Base-by-base conservation (phyloP, 1,140 invertebrate genomes). In the Cepaea nemoralis region DNA sequence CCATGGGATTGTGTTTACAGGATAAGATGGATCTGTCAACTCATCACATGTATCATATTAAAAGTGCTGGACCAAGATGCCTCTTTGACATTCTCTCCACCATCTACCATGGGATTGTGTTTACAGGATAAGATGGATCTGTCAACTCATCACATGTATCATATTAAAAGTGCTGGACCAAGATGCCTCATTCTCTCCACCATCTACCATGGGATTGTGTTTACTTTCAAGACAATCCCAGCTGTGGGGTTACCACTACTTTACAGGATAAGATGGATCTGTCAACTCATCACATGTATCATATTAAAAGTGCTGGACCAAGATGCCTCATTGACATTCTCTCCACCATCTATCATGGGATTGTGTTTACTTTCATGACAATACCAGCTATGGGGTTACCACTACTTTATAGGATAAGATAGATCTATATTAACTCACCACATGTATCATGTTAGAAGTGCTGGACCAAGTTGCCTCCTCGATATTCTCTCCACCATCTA, bases 91-190 rank as follows among this genome's bases (percentile, higher is more conserved):
- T 98, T 94, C 33, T 96, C 94, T 63, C 96, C 97, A 24, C 98
- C 98, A 93, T 99, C 97, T 10, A 99, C 97, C 98, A 99, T 99
- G n/a, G n/a, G n/a, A n/a, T n/a, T n/a, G n/a, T n/a, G n/a, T n/a
- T n/a, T n/a, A n/a, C n/a, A n/a, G n/a, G n/a, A n/a, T n/a, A n/a
- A n/a, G n/a, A n/a, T n/a, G n/a, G n/a, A n/a, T n/a, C n/a, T n/a
- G 1, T 8, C 3, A 39, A 79, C 83, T 89, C 91, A 95, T 95
- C 92, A 96, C 96, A 91, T 99, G 98, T 90, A 99, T 99, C 83
- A 99, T 99, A 85, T 96, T 97, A 77, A 98, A 99, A 0, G 99
- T 98, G 24, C 96, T 96, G 5, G 96, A 95, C 99, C 99, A 99
- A 75, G 94, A 95, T 12, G 99, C 98, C 92, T 99, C 97, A 88